phyloP scores from a whole-genome alignment of 2,113 vertebrate species.

The Campylomormyrus tamandua region DNA sequence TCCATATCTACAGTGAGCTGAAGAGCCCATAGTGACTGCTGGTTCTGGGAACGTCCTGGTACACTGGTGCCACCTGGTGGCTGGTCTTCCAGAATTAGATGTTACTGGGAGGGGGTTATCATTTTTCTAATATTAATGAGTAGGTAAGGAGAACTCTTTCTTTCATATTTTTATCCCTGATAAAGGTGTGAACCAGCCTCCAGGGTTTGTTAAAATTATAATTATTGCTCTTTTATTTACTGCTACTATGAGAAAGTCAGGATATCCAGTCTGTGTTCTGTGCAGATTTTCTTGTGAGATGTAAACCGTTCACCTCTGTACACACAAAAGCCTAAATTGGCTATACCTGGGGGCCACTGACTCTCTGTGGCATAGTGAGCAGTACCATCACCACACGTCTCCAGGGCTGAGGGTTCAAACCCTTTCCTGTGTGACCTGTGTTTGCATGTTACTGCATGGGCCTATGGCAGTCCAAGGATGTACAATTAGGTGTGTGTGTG shows the following conservation, averaged over 20 bases:
- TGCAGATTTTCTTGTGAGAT: background rate
- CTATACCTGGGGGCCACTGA: too few relatives aligned
- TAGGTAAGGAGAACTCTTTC: background rate
- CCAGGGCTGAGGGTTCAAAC: too few relatives aligned
- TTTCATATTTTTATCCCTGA: background rate
- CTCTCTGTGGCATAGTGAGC: too few relatives aligned
- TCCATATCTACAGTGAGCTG: background rate
- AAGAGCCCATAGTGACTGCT: background rate
- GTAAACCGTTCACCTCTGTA: background rate
- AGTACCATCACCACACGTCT: too few relatives aligned
- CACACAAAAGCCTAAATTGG: too few relatives aligned
- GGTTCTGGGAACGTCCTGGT: background rate
- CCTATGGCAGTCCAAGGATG: too few relatives aligned
- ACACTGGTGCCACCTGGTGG: conserved; percentile 3
- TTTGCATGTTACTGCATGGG: too few relatives aligned
- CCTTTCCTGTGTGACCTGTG: too few relatives aligned
- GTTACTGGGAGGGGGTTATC: background rate
- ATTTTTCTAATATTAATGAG: background rate
- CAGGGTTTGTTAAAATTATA: background rate
- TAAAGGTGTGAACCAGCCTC: background rate
- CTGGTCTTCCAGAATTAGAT: background rate
- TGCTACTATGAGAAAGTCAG: background rate
- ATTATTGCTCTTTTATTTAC: background rate
- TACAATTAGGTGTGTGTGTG: too few relatives aligned
- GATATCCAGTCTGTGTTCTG: background rate